phyloP scores from a whole-genome alignment of 2,888 invertebrate species.

The Tetramorium bicarinatum region DNA sequence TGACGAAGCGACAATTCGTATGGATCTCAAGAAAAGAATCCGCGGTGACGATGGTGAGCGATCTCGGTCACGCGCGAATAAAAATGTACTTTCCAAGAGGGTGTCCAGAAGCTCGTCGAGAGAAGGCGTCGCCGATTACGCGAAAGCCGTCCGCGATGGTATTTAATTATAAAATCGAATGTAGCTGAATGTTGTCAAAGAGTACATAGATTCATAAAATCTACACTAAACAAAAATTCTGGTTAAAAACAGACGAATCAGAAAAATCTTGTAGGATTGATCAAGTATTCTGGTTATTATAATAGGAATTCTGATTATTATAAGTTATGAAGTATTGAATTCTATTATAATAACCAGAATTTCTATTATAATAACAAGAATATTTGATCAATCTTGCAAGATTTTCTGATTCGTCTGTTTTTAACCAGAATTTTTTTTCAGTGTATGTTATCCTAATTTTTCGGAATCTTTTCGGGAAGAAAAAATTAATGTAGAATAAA shows the following conservation, averaged over 20 bases:
- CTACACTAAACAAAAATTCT: too few species aligned
- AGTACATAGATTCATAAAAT: background rate
- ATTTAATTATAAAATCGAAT: background rate
- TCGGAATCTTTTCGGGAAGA: background rate
- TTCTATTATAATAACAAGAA: too few species aligned
- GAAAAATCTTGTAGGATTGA: too few species aligned
- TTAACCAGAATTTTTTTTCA: too few species aligned
- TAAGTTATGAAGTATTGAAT: too few species aligned
- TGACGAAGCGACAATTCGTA: background rate
- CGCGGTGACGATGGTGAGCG: background rate
- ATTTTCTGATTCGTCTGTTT: too few species aligned
- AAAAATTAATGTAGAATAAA: background rate
- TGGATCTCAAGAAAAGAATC: background rate
- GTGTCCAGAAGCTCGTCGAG: background rate
- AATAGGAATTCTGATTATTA: too few species aligned
- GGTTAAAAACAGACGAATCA: too few species aligned
- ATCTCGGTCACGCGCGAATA: background rate
- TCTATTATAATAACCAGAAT: too few species aligned
- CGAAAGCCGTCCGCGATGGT: constrained; percentile 36
- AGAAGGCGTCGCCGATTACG: constrained; percentile 22
- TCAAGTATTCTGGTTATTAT: too few species aligned
- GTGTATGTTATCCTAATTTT: too few species aligned
- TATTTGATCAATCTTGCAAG: too few species aligned
- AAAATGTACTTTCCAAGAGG: background rate
- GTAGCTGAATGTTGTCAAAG: background rate